phyloP scores from a whole-genome alignment of 2,797 vertebrate species.

The Coluber constrictor region DNA sequence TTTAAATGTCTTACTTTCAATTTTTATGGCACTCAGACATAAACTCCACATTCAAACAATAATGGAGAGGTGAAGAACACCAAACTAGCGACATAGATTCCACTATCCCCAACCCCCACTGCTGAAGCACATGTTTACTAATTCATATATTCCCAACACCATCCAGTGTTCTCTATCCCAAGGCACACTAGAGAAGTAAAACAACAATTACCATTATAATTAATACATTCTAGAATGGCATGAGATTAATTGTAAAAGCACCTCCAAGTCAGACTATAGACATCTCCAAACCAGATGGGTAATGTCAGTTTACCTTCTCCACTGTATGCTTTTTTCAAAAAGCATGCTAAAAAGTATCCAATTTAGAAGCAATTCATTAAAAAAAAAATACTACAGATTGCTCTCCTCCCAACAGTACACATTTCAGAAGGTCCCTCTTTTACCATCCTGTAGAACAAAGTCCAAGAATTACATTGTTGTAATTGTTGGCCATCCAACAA shows the following conservation, averaged over 20 bases:
- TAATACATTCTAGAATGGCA: constrained; percentile 52
- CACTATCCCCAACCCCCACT: constrained; percentile 33
- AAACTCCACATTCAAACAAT: constrained; percentile 49
- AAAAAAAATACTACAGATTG: not conserved
- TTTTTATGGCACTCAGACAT: constrained; percentile 34
- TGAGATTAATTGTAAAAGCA: constrained; percentile 47
- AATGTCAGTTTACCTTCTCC: not conserved
- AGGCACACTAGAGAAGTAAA: constrained; percentile 5
- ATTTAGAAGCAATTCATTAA: not conserved
- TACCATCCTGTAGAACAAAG: not conserved
- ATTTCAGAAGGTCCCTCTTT: not conserved
- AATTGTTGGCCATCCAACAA: not conserved
- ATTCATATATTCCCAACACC: not conserved
- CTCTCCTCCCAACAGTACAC: not conserved
- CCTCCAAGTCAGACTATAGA: constrained; percentile 42
- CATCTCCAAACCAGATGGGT: constrained; percentile 34
- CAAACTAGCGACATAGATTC: constrained; percentile 45
- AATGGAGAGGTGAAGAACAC: constrained; percentile 54
- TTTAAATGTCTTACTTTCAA: constrained; percentile 41
- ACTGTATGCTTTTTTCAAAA: not conserved
- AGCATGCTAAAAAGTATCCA: not conserved
- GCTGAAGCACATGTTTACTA: constrained; percentile 15
- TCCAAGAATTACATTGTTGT: not conserved
- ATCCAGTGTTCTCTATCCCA: constrained; percentile 19
- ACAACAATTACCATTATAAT: constrained; percentile 27